Evolutionary conservation across 2,888 invertebrate genomes (phyloP).

Genomic region (Eumerus sabulonum): DNA sequence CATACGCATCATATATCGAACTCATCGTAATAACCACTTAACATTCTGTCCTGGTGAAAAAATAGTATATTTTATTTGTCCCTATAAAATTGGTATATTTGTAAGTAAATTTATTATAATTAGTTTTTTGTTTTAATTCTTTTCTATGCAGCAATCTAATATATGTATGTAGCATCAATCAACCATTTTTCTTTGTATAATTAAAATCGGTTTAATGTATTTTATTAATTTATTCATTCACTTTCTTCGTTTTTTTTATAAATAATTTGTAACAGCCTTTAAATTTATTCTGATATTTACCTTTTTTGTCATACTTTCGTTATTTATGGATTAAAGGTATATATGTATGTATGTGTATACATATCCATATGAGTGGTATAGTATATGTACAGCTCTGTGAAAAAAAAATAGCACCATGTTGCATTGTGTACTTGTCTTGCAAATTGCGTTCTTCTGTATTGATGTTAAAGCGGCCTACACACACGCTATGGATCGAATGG

Average conservation of each 20-base stretch:
- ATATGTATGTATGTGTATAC: too few species aligned
- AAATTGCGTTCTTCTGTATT: too few species aligned
- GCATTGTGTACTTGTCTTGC: too few species aligned
- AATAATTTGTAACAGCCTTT: conserved; percentile 39
- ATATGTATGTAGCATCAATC: conserved; percentile 18
- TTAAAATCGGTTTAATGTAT: conserved; percentile 10
- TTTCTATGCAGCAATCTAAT: conserved; percentile 18
- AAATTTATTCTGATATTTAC: conserved; percentile 48
- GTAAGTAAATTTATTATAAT: neutral
- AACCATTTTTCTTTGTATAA: neutral
- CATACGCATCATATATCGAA: too few species aligned
- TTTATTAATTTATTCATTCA: neutral
- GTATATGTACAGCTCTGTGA: too few species aligned
- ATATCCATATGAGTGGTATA: too few species aligned
- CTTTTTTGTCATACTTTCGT: conserved; percentile 14
- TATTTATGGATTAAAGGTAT: too few species aligned
- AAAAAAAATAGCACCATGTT: too few species aligned
- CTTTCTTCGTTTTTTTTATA: conserved; percentile 4
- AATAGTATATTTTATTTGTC: conserved; percentile 44
- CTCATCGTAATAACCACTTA: conserved; percentile 22
- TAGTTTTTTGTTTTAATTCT: neutral
- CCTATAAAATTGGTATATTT: conserved; percentile 37
- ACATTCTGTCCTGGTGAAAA: conserved; percentile 37
- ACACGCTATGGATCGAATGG: too few species aligned
- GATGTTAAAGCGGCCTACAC: too few species aligned